These are phyloP conservation scores for Ciona savignyi DNA, from an alignment of 23 tunicate genomes.

Conservation along the genomic window DNA sequence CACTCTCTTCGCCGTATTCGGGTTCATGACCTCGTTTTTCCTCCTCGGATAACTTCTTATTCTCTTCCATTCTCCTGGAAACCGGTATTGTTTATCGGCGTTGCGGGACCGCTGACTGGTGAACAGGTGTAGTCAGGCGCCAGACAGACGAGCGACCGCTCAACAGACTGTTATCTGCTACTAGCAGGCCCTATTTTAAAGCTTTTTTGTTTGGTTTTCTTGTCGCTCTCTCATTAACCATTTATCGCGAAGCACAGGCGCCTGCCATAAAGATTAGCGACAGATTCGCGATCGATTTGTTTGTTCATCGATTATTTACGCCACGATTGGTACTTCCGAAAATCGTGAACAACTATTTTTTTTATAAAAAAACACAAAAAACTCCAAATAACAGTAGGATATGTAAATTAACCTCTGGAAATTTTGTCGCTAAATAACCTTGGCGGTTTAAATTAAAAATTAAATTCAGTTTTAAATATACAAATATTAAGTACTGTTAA, in stretches of 20 bases:
- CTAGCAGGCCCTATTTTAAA: constrained; percentile 6
- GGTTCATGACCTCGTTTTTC: background rate
- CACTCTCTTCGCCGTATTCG: background rate
- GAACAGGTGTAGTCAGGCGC: constrained; percentile 82
- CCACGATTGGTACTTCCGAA: background rate
- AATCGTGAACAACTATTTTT: background rate
- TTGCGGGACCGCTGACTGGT: background rate
- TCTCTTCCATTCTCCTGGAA: background rate
- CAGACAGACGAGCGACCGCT: constrained; percentile 69
- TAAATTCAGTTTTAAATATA: too few species aligned
- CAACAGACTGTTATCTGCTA: constrained; percentile 23
- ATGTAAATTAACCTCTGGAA: background rate
- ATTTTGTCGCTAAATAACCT: background rate
- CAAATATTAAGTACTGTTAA: too few species aligned
- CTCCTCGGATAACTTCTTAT: background rate
- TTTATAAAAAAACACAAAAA: too few species aligned
- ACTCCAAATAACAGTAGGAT: too few species aligned
- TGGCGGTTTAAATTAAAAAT: background rate
- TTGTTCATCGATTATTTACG: constrained; percentile 1
- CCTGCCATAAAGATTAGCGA: background rate
- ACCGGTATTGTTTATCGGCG: background rate
- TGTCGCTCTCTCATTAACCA: background rate
- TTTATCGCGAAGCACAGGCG: background rate
- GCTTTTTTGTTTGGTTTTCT: background rate
- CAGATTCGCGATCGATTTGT: constrained; percentile 5